Conservation (phyloP, 2,888 invertebrate species). For the Drosophila kokeensis region DNA sequence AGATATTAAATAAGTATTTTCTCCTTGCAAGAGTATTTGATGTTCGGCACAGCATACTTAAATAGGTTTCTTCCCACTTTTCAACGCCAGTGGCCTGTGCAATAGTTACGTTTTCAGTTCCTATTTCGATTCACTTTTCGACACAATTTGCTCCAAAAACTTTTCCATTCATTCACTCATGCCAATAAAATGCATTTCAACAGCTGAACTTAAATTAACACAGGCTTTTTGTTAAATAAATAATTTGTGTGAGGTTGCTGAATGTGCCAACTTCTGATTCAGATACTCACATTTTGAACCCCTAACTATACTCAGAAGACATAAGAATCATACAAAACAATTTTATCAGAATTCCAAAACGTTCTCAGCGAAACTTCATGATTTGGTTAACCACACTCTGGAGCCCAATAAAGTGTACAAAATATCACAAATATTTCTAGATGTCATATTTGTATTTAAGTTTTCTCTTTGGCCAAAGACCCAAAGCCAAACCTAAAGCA, state of each 20-base stretch:
- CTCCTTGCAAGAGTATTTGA: background rate
- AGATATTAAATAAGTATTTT: background rate
- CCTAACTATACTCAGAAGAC: background rate
- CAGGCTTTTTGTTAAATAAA: background rate
- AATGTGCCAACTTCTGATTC: background rate
- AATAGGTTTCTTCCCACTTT: background rate
- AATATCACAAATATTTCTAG: background rate
- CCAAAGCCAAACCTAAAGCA: background rate
- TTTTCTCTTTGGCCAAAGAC: background rate
- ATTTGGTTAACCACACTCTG: background rate
- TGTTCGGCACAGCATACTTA: background rate
- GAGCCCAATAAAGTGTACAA: background rate
- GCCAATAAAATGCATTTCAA: slow-evolving; percentile 2
- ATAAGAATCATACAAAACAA: background rate
- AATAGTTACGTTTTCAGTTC: slow-evolving; percentile 26
- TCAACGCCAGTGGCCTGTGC: slow-evolving; percentile 9
- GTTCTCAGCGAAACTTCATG: background rate
- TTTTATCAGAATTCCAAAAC: background rate
- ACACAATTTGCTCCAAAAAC: slow-evolving; percentile 44
- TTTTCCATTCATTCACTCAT: background rate
- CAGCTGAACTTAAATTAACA: background rate
- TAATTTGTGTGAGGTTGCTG: background rate
- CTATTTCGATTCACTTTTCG: slow-evolving; percentile 64
- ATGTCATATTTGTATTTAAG: background rate
- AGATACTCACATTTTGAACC: background rate